A percentile compares a stretch with the other conserved stretches of the same genome.
Evolutionary conservation across 2,797 vertebrate genomes (phyloP).

Genomic region (Rallus crepitans): DNA sequence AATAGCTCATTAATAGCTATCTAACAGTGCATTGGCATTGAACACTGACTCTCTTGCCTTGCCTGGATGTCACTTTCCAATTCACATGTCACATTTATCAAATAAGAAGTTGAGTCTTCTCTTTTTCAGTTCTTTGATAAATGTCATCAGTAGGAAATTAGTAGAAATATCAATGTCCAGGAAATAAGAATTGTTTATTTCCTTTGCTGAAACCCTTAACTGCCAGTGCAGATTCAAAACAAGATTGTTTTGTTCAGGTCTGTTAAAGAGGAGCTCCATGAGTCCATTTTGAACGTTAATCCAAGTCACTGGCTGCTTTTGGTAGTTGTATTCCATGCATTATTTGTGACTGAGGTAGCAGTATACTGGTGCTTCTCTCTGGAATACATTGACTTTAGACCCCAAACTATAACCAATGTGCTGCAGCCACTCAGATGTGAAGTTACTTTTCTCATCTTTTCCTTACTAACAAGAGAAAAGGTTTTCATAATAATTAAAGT

Average conservation of each 20-base stretch:
- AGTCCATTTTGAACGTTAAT: background rate
- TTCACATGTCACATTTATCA: background rate
- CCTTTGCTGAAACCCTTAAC: background rate
- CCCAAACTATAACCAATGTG: background rate
- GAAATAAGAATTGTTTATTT: background rate
- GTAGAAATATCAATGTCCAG: background rate
- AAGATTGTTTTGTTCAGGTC: background rate
- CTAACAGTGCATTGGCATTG: background rate
- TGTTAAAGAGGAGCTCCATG: background rate
- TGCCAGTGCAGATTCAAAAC: background rate
- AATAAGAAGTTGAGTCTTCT: background rate
- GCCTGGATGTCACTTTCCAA: background rate
- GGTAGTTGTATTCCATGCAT: background rate
- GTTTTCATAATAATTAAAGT: background rate
- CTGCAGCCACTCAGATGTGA: background rate
- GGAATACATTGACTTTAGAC: background rate
- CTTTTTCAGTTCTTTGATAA: background rate
- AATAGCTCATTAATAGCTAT: background rate
- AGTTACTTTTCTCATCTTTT: background rate
- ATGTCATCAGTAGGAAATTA: background rate
- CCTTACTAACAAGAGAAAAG: background rate
- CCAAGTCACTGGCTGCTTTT: background rate
- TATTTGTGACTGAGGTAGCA: background rate
- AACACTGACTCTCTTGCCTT: background rate
- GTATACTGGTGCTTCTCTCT: background rate